phyloP scores from a whole-genome alignment of 2,113 vertebrate genomes.

The Rhinogobius similis region DNA sequence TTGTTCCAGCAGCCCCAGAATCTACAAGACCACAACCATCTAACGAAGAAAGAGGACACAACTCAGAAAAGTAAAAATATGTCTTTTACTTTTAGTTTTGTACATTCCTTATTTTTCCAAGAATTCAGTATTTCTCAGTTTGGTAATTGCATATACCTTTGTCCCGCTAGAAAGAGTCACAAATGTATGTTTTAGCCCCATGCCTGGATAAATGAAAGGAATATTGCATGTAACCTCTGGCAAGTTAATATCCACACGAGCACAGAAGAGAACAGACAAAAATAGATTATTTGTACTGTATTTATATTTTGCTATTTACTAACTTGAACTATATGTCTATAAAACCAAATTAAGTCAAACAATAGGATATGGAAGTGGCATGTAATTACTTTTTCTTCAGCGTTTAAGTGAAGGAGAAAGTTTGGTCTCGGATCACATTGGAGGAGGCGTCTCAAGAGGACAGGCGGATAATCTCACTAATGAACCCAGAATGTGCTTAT shows the following conservation, averaged over 20 bases:
- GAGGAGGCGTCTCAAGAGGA: slow-evolving; percentile 66
- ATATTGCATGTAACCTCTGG: background rate
- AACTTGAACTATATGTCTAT: slow-evolving; percentile 41
- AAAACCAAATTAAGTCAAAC: slow-evolving; percentile 34
- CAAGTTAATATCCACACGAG: background rate
- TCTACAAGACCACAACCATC: background rate
- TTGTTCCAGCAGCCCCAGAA: slow-evolving; percentile 41
- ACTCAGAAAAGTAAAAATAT: slow-evolving; percentile 38
- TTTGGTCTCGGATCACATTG: slow-evolving; percentile 39
- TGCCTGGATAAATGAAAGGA: background rate
- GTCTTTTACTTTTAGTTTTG: background rate
- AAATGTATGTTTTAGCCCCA: background rate
- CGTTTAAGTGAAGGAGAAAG: slow-evolving; percentile 41
- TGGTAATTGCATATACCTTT: background rate
- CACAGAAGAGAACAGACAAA: background rate
- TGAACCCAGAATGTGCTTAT: slow-evolving; percentile 69
- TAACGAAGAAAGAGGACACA: slow-evolving; percentile 9
- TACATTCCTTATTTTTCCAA: background rate
- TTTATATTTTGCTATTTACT: background rate
- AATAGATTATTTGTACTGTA: background rate
- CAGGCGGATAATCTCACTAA: slow-evolving; percentile 72
- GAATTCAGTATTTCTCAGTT: background rate
- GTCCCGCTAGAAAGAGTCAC: background rate
- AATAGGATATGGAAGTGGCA: slow-evolving; percentile 53
- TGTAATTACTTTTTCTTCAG: slow-evolving; percentile 55